phyloP scores from a whole-genome alignment of 2,113 vertebrate species.

The Microtus richardsoni region DNA sequence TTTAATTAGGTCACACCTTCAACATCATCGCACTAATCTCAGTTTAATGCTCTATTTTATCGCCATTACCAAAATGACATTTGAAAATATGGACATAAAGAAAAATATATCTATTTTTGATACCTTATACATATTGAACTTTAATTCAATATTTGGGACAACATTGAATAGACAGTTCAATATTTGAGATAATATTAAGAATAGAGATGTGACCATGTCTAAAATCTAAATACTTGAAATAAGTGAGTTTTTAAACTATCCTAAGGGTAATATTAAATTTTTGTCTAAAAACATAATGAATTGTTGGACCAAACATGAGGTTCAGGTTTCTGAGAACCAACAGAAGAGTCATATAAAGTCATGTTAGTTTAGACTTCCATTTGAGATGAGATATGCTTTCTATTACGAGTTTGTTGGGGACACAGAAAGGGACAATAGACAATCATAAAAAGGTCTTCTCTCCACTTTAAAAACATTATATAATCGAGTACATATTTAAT shows the following conservation, averaged over 20 bases:
- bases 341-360: background rate
- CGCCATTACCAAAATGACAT: constrained; percentile 54
- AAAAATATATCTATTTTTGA: constrained; percentile 27
- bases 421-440: rapidly evolving
- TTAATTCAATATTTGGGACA: constrained; percentile 18
- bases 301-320: background rate
- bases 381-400: background rate
- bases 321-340: background rate
- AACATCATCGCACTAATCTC: constrained; percentile 63
- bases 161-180: background rate
- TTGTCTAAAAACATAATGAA: background rate
- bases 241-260: constrained; percentile 32
- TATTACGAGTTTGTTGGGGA: background rate
- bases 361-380: constrained; percentile 16
- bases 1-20: constrained; percentile 73
- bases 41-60: constrained; percentile 58
- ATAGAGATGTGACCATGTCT: background rate
- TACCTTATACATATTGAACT: constrained; percentile 54
- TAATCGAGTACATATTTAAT: background rate
- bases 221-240: constrained; percentile 52
- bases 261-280: background rate
- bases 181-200: constrained; percentile 19
- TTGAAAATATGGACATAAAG: constrained; percentile 34
- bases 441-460: background rate
- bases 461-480: background rate